These are phyloP conservation scores for Hirudo medicinalis DNA, from an alignment of 1,140 invertebrate species.

Conservation along the genomic window DNA sequence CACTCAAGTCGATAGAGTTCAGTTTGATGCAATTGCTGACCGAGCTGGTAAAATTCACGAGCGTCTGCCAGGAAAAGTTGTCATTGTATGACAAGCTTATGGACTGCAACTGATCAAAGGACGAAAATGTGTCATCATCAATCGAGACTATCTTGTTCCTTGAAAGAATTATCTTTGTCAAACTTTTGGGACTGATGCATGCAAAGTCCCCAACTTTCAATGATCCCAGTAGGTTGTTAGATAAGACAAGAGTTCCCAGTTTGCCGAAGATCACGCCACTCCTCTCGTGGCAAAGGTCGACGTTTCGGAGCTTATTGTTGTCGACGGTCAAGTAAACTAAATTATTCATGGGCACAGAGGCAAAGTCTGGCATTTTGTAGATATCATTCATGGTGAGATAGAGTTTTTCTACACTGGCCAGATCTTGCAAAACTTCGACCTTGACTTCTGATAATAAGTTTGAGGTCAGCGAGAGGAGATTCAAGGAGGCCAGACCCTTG, in stretches of 20 bases:
- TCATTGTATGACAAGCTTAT: constrained; percentile 3
- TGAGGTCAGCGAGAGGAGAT: background rate
- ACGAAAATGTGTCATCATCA: background rate
- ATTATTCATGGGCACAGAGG: background rate
- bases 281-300: background rate
- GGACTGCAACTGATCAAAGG: background rate
- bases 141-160: background rate
- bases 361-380: constrained; percentile 2
- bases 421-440: background rate
- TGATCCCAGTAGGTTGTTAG: background rate
- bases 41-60: background rate
- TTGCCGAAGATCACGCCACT: background rate
- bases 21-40: background rate
- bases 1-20: background rate
- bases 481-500: background rate
- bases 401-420: background rate
- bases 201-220: background rate
- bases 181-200: background rate
- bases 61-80: background rate
- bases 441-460: background rate
- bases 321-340: background rate
- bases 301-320: background rate
- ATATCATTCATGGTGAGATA: background rate
- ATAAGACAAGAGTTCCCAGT: background rate
- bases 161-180: background rate